phyloP scores from a whole-genome alignment of 1,140 invertebrate species.

The Wiebesia pumilae region DNA sequence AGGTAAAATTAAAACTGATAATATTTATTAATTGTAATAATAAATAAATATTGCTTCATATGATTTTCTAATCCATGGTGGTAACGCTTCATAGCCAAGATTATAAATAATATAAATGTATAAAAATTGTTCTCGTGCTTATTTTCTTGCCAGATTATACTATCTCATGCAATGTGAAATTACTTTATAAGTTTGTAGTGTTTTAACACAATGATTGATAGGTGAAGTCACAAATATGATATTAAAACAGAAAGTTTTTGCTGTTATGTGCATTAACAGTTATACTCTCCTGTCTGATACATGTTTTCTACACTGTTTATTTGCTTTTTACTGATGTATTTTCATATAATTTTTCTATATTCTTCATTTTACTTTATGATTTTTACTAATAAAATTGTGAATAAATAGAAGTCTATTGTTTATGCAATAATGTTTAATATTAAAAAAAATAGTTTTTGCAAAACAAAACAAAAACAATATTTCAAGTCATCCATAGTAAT shows the following conservation, averaged over 20 bases:
- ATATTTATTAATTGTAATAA: not conserved
- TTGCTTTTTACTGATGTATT: no score
- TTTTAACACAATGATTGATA: not conserved
- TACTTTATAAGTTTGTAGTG: not conserved
- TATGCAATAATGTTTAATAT: no score
- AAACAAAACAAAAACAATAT: no score
- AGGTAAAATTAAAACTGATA: not conserved
- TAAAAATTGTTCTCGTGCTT: not conserved
- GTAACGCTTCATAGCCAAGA: not conserved
- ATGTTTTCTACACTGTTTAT: not conserved
- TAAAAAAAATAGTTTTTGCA: no score
- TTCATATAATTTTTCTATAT: not conserved
- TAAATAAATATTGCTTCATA: not conserved
- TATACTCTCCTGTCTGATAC: not conserved
- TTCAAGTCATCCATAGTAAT: no score
- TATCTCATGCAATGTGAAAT: not conserved
- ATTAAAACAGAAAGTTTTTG: not conserved
- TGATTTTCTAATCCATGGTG: not conserved
- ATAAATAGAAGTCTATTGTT: no score
- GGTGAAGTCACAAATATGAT: not conserved
- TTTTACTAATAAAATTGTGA: no score
- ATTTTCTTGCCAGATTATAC: not conserved
- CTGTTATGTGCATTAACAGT: not conserved
- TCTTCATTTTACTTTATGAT: not conserved
- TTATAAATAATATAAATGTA: not conserved